Base-by-base conservation (phyloP, 2,797 vertebrate species). In the Salmo trutta region DNA sequence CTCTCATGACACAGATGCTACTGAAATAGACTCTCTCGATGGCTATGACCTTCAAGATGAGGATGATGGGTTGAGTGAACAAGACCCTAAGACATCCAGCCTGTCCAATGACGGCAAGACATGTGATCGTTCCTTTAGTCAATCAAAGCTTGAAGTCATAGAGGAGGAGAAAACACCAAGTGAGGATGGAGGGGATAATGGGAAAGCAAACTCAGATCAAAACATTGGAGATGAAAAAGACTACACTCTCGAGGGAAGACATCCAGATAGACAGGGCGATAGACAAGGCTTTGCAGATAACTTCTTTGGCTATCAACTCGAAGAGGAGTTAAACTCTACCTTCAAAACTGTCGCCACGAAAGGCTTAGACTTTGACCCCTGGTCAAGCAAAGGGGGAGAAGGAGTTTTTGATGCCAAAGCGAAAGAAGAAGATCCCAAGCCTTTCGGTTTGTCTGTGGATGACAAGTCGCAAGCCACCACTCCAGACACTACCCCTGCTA, bases 341-440 rank as follows among this genome's bases (percentile, higher is more conserved):
- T 99, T 99, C 92, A 99, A 99, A 96, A 99, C 98, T 0, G 96
- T 99, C 90, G 97, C 98, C 77, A 99, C 97, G 81, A 99, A 99
- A 94, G 96, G 97, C 83, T 94, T 99, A 89, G 97, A 99, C 93
- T 99, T 99, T 94, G 98, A 99, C 91, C 98, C 98, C 5, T 99
- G 98, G 98, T 96, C 97, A 81, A 97, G 90, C 92, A 98, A 96
- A 95, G 96, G 94, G 90, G 95, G 93, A 85, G 98, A 99, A 80
- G 98, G 97, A 80, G 93, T 97, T 56, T 98, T 96, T 96, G 98
- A 99, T n/a, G 89, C 96, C 84, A 98, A 97, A 94, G 92, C 95
- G 64, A 97, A 96, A 95, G 98, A 99, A 53, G 98, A 99, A 78
- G 98, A 99, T 84, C 94, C 95, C 79, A 99, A 97, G 85, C 96